Percentiles rank a stretch among this genome's conserved stretches.
phyloP scores from a whole-genome alignment of 2,888 invertebrate genomes.

The Limenitis camilla region DNA sequence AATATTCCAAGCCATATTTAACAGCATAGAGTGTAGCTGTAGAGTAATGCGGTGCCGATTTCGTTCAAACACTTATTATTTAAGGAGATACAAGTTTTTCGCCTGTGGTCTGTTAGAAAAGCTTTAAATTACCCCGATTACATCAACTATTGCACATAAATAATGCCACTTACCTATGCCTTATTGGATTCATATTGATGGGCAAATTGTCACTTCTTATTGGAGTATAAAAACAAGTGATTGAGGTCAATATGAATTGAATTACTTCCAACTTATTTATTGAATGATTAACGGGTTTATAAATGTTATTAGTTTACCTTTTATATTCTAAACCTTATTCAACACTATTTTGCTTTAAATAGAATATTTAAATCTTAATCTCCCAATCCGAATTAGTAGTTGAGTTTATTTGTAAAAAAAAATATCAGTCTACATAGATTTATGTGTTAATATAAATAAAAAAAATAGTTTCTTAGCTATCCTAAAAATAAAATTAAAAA shows the following conservation, averaged over 20 bases:
- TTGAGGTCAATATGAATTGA: constrained; percentile 10
- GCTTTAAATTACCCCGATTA: constrained; percentile 18
- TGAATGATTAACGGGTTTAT: not conserved
- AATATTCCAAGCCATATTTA: not conserved
- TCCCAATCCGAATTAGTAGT: too few relatives aligned
- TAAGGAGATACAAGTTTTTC: constrained; percentile 16
- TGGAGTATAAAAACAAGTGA: constrained; percentile 6
- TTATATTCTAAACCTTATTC: not conserved
- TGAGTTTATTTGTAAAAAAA: too few relatives aligned
- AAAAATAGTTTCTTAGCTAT: too few relatives aligned
- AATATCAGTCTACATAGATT: too few relatives aligned
- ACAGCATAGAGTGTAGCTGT: not conserved
- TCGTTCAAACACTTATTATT: constrained; percentile 12
- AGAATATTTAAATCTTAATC: too few relatives aligned
- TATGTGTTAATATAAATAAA: too few relatives aligned
- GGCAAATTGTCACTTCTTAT: constrained; percentile 18
- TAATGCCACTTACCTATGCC: constrained; percentile 19
- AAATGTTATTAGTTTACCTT: not conserved
- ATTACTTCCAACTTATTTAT: constrained; percentile 1
- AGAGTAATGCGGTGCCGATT: constrained; percentile 11
- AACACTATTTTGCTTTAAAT: too few relatives aligned
- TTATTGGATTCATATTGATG: constrained; percentile 19
- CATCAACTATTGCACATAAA: constrained; percentile 21
- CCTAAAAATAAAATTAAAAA: too few relatives aligned
- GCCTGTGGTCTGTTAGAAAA: constrained; percentile 4